Evolutionary conservation across 1,140 invertebrate genomes (phyloP), one percentile per base, ranked within the genome.

Genomic region (Pachyrhynchus sulphureomaculatus): DNA sequence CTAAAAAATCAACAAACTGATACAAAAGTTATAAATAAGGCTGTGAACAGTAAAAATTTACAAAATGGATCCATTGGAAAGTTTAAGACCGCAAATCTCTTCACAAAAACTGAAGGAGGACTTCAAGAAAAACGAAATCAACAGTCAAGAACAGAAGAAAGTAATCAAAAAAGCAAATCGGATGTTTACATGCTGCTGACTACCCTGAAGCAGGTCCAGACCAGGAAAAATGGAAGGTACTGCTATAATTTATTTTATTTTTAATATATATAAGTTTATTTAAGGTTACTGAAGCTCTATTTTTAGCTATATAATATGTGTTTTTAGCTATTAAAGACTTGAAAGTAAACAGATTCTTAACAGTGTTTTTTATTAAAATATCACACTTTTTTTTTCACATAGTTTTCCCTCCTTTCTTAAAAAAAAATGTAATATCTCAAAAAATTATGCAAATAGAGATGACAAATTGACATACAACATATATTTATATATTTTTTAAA

Each of bases 191-290:
- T 41, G 4, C 32, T 71, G 33, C 55, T 70, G 53, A 64, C 56
- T 23, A 67, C 63, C n/a, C 53, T 72, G 48, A 67, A 70, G 49
- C 63, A 72, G 26, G 42, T 73, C 20, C 70, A 71, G 52, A 49
- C 59, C 12, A 42, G 59, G 24, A 62, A 60, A 49, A 66, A 70
- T 62, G 71, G 71, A 69, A 73, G 71, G 71, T 73, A 72, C 62
- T 55, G 26, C 21, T 20, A 17, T 42, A 42, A 18, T 21, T 15
- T 37, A 10, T 15, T 37, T 45, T 45, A n/a, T 15, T 48, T 21
- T 20, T 29, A 3, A 12, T 20, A 15, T 37, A 12, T 32, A 15
- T 37, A 1, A 2, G 2, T 2, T 37, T 32, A 32, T 12, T 32
- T 12, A 32, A 12, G 29, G 29, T 6, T 32, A 32, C 5, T 6